Conservation (phyloP, 92 coral and sea anemone genomes). For the Epizoanthus scotinus region DNA sequence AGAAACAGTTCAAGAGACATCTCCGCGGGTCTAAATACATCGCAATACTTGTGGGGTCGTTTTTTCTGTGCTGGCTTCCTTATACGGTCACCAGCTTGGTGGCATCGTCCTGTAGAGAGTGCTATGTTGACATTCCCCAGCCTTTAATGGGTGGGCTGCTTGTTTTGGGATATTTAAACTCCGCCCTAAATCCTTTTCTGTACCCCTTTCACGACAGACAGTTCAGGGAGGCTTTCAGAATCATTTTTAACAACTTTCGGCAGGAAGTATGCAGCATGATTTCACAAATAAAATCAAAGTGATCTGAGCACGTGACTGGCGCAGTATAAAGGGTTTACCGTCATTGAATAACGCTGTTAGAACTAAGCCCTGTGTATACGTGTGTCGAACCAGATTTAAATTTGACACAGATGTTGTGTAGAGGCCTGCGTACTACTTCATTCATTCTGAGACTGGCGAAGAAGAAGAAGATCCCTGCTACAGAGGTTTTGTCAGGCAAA, state of each 20-base stretch:
- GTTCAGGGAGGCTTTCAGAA: conserved; percentile 76
- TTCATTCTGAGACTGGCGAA: no score
- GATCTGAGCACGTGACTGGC: no score
- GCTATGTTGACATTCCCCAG: conserved; percentile 32
- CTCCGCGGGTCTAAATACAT: conserved; percentile 82
- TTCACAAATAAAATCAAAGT: neutral
- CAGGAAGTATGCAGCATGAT: neutral
- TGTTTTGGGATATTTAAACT: conserved; percentile 72
- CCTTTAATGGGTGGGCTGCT: conserved; percentile 30
- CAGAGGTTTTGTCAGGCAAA: no score
- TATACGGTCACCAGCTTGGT: conserved; percentile 54
- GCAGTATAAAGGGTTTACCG: no score
- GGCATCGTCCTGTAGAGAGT: conserved; percentile 50
- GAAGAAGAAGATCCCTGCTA: no score
- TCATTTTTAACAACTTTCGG: conserved; percentile 46
- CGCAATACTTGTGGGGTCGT: conserved; percentile 76
- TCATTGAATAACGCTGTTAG: no score
- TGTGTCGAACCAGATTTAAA: no score
- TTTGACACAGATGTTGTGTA: no score
- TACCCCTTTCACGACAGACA: conserved; percentile 89
- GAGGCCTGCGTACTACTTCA: no score
- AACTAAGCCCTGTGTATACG: no score
- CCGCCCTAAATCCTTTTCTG: conserved; percentile 82
- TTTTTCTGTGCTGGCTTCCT: conserved; percentile 86
- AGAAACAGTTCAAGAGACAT: conserved; percentile 63